Conservation (phyloP, 2,113 vertebrate species). For the Epinephelus fuscoguttatus region DNA sequence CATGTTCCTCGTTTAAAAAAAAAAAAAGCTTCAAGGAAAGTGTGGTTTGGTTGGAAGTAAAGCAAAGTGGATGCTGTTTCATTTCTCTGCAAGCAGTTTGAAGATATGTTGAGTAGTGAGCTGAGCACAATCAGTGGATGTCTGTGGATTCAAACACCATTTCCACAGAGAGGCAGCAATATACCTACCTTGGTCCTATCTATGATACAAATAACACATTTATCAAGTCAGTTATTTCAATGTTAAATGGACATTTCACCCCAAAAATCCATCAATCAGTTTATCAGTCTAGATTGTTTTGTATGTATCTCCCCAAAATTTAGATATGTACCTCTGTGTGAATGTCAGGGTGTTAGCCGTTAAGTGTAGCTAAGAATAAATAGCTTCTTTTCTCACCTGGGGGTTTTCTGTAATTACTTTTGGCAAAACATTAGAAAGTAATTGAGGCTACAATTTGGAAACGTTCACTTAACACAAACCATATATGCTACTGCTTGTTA, state of each 20-base stretch:
- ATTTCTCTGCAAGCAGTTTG: neutral
- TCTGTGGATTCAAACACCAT: neutral
- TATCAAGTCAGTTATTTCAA: neutral
- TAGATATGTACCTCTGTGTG: no score
- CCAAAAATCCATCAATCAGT: no score
- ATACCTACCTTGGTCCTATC: neutral
- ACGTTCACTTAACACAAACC: no score
- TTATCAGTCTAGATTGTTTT: no score
- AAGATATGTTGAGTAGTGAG: neutral
- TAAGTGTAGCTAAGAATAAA: no score
- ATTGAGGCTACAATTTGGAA: no score
- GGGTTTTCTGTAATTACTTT: no score
- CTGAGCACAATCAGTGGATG: neutral
- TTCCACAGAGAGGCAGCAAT: neutral
- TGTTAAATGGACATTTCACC: neutral
- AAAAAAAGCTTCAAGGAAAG: neutral
- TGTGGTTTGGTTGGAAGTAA: neutral
- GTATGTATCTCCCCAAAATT: no score
- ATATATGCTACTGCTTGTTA: no score
- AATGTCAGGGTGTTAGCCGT: no score
- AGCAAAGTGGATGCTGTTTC: neutral
- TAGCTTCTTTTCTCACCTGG: no score
- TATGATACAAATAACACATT: slow-evolving; percentile 6
- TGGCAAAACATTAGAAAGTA: no score
- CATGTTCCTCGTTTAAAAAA: neutral